Evolutionary conservation across 2,797 vertebrate genomes (phyloP).

Genomic region (Craterocephalus amniculus): DNA sequence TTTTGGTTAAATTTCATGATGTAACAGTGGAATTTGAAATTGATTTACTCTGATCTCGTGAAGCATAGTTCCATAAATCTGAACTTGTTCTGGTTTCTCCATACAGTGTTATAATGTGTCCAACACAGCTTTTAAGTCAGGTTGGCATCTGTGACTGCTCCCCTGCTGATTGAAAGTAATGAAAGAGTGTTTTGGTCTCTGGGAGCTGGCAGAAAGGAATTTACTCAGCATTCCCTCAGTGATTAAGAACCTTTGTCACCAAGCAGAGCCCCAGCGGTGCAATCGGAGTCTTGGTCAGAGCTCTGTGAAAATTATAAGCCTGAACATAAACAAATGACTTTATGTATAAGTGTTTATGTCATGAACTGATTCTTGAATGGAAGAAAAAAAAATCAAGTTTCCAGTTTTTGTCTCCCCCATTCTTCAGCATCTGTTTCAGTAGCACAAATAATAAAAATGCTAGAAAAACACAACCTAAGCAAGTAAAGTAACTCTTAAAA

Average conservation of each 20-base stretch:
- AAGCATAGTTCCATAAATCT: too few species aligned
- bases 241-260: slow-evolving; percentile 43
- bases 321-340: slow-evolving; percentile 18
- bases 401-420: too few species aligned
- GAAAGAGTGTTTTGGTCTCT: slow-evolving; percentile 39
- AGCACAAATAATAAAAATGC: too few species aligned
- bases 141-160: background rate
- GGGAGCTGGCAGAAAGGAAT: slow-evolving; percentile 64
- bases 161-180: slow-evolving; percentile 11
- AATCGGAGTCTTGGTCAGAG: slow-evolving; percentile 42
- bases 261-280: slow-evolving; percentile 10
- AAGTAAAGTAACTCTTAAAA: background rate
- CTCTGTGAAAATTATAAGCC: slow-evolving; percentile 27
- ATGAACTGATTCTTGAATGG: background rate
- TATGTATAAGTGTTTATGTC: background rate
- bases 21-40: too few species aligned
- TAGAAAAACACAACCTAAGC: background rate
- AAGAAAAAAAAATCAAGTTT: too few species aligned
- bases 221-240: slow-evolving; percentile 59
- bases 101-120: background rate
- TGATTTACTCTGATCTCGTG: too few species aligned
- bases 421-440: background rate
- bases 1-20: too few species aligned
- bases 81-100: background rate
- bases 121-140: background rate